A percentile compares a stretch with the other conserved stretches of the same genome.
Evolutionary conservation across 1,140 invertebrate species (phyloP).

Genomic region (Listronotus bonariensis): DNA sequence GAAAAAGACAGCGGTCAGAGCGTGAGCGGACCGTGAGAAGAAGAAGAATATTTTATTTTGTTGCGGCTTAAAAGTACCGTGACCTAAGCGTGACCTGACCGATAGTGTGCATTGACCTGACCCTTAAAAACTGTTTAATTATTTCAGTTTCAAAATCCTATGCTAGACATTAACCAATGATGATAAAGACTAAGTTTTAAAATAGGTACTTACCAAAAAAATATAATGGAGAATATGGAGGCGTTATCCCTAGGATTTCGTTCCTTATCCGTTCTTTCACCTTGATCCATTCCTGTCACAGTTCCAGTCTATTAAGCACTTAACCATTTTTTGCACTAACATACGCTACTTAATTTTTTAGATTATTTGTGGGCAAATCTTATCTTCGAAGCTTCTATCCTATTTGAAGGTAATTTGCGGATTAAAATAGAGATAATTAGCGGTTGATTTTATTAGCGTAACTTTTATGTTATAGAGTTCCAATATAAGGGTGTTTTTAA

Average conservation of each 20-base stretch:
- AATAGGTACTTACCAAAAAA: conserved; percentile 39
- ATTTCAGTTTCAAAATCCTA: too few relatives aligned
- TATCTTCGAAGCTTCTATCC: conserved; percentile 14
- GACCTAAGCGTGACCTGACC: too few relatives aligned
- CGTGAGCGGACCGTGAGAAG: too few relatives aligned
- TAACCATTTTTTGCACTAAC: conserved; percentile 14
- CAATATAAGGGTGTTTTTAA: too few relatives aligned
- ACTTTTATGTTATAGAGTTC: too few relatives aligned
- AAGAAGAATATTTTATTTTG: too few relatives aligned
- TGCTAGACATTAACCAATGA: too few relatives aligned
- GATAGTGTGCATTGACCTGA: too few relatives aligned
- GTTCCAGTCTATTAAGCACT: conserved; percentile 2
- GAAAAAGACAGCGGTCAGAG: too few relatives aligned
- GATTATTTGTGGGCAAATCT: conserved; percentile 7
- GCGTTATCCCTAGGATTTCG: conserved; percentile 32
- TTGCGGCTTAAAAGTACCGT: too few relatives aligned
- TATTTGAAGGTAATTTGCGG: conserved; percentile 6
- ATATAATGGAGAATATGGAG: conserved; percentile 29
- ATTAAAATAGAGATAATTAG: background rate
- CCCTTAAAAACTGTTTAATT: too few relatives aligned
- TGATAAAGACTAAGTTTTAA: conserved; percentile 1
- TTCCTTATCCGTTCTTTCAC: conserved; percentile 8
- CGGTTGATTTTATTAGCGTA: too few relatives aligned
- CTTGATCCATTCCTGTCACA: conserved; percentile 29
- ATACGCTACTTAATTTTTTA: background rate